Evolutionary conservation across 2,797 vertebrate genomes (phyloP).

Genomic region (Acanthiza pusilla): DNA sequence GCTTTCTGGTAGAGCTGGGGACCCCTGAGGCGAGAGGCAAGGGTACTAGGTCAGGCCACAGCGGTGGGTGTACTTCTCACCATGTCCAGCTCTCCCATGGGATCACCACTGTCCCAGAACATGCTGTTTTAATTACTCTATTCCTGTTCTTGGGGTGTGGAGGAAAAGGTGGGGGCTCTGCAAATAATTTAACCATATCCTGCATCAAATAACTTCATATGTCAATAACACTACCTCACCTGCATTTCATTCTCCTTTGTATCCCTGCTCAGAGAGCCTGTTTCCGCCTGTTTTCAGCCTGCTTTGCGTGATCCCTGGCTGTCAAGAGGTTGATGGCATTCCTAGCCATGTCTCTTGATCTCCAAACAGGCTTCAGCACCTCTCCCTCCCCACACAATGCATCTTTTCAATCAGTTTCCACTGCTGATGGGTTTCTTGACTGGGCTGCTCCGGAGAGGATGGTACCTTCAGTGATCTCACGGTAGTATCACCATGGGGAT

Average conservation of each 20-base stretch:
- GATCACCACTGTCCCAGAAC: constrained; percentile 46
- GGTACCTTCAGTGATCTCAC: not conserved
- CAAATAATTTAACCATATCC: constrained; percentile 27
- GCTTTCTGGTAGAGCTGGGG: not conserved
- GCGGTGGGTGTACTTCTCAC: not conserved
- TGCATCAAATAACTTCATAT: not conserved
- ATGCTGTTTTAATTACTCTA: constrained; percentile 36
- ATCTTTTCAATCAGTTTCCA: not conserved
- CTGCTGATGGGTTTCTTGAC: not conserved
- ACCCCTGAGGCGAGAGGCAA: not conserved
- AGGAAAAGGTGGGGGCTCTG: constrained; percentile 60
- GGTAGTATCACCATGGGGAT: not conserved
- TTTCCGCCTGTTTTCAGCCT: not conserved
- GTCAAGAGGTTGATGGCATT: not conserved
- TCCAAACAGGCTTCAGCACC: not conserved
- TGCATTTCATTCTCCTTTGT: not conserved
- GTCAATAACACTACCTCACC: not conserved
- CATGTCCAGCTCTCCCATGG: not conserved
- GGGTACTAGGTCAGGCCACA: rapidly evolving
- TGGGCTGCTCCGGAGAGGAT: not conserved
- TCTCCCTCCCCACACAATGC: not conserved
- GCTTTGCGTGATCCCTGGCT: not conserved
- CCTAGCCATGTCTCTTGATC: not conserved
- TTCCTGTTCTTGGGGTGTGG: constrained; percentile 54
- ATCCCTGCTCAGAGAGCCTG: not conserved